Evolutionary conservation across 1,140 invertebrate species (phyloP), one percentile per base, ranked within the genome.

Genomic region (Mercenaria mercenaria): DNA sequence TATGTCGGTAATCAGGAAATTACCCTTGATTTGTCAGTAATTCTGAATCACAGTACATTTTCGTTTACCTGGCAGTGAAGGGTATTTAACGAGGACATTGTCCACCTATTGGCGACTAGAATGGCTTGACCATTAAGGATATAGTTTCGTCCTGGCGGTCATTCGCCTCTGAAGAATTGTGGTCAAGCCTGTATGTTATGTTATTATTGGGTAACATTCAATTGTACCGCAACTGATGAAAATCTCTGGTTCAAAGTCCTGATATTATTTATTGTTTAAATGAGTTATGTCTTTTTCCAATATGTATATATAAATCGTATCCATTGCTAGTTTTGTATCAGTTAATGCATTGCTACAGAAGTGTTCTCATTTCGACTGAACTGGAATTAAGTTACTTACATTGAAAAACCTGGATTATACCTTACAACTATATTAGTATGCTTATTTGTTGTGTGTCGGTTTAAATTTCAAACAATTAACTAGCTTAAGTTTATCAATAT

Each of bases 201-300:
- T 79, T 79, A 52, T 79, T 56, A 52, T 79, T 79, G 76, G 76
- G 34, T 56, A 76, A 76, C 41, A 32, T 20, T 47, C 47, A 52
- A 32, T 20, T 37, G 29, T 26, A 79, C 10, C 6, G 50, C 15
- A 52, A 26, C 0, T 23, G 43, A n/a, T 41, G 29, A 15, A 50
- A 50, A 41, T 37, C 26, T 34, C 0, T 3, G 50, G 76, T 79
- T 79, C 76, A 79, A 79, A 79, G 26, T 59, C 76, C 76, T 79
- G 0, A 20, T 56, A n/a, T 34, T 79, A 52, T 37, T 50, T 79
- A 79, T 79, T 79, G 47, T 56, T 52, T 47, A 37, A 52, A 52
- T 23, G 41, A 26, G 72, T 76, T 47, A 13, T 79, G 18, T 79
- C 20, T 79, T 79, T n/a, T 79, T 39, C 76, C 76, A 79, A 79